Conservation (phyloP, 2,113 vertebrate species). For the Chlorocebus sabaeus region DNA sequence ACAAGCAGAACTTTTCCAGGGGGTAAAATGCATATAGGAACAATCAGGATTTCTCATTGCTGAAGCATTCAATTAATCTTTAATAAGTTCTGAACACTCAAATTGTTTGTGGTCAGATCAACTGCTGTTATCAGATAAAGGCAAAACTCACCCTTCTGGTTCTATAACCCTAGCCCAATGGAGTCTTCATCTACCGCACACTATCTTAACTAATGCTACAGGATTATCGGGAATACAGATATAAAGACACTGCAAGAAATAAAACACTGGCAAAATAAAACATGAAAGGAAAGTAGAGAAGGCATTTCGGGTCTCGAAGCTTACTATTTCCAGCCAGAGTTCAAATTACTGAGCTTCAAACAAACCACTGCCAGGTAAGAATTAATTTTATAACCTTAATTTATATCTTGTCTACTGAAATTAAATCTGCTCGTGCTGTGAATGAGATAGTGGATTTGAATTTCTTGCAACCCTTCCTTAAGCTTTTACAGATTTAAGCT, state of each 20-base stretch:
- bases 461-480: conserved; percentile 44
- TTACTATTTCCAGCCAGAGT: conserved; percentile 76
- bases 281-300: conserved; percentile 74
- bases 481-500: conserved; percentile 65
- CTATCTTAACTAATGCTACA: conserved; percentile 55
- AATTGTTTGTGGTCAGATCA: conserved; percentile 72
- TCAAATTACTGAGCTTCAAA: conserved; percentile 79
- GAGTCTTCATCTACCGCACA: conserved; percentile 63
- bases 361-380: conserved; percentile 83
- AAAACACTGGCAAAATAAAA: conserved; percentile 61
- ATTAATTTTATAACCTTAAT: conserved; percentile 75
- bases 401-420: conserved; percentile 57
- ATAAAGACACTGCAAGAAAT: conserved; percentile 41
- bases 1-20: conserved; percentile 78
- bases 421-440: conserved; percentile 37
- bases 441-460: conserved; percentile 52
- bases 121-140: conserved; percentile 66
- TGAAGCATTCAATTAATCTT: conserved; percentile 74
- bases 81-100: conserved; percentile 76
- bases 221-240: conserved; percentile 73
- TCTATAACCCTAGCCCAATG: conserved; percentile 66
- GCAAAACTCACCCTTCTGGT: conserved; percentile 70
- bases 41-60: conserved; percentile 66
- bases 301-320: conserved; percentile 78
- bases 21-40: conserved; percentile 69